phyloP scores from a whole-genome alignment of 2,113 vertebrate species.

The Eublepharis macularius region DNA sequence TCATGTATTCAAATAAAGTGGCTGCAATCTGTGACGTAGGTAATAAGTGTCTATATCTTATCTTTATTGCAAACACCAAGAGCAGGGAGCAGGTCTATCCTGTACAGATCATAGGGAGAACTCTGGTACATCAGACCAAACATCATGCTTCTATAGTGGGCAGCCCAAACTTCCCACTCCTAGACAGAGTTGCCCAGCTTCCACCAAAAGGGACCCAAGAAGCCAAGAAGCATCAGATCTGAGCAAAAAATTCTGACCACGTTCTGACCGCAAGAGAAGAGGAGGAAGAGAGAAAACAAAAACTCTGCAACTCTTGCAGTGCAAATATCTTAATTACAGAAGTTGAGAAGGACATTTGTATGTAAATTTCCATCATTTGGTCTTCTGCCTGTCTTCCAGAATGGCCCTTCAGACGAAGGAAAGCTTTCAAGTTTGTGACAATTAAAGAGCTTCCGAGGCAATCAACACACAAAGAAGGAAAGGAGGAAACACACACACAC shows the following conservation, averaged over 20 bases:
- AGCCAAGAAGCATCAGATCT: conserved; percentile 1
- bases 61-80: too few species aligned
- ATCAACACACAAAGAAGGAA: not conserved
- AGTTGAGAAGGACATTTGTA: conserved; percentile 48
- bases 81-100: too few species aligned
- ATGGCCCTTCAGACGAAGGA: conserved; percentile 3
- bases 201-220: not conserved
- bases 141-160: not conserved
- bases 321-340: conserved; percentile 66
- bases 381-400: conserved; percentile 45
- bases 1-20: too few species aligned
- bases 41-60: too few species aligned
- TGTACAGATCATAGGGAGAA: too few species aligned
- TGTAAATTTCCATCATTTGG: conserved; percentile 54
- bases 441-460: not conserved
- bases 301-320: conserved; percentile 32
- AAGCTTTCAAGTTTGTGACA: conserved; percentile 4
- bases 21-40: too few species aligned
- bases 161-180: not conserved
- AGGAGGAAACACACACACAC: not conserved
- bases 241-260: conserved; percentile 21
- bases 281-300: not conserved
- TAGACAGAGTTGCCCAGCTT: not conserved
- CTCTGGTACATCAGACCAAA: too few species aligned
- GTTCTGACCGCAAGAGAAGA: conserved; percentile 28